Evolutionary conservation across 2,888 invertebrate genomes (phyloP).

Genomic region (Stomorhina lunata): DNA sequence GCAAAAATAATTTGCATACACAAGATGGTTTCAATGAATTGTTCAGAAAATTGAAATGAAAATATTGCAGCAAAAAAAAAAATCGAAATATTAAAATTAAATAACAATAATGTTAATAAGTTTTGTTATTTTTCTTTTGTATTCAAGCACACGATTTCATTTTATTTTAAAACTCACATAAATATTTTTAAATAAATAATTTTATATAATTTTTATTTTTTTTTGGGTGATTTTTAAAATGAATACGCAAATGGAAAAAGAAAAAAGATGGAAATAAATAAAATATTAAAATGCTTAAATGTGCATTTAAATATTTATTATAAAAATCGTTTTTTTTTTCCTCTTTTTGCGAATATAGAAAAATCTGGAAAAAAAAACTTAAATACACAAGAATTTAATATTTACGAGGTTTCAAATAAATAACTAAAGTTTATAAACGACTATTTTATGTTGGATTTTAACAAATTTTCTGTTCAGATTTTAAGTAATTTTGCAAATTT

Average conservation of each 20-base stretch:
- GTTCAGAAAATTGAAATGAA: neutral
- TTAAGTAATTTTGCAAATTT: too few relatives aligned
- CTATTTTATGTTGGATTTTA: too few relatives aligned
- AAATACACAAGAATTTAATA: too few relatives aligned
- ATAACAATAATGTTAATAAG: constrained; percentile 29
- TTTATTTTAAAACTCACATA: neutral
- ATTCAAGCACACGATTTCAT: constrained; percentile 13
- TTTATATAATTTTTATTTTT: constrained; percentile 14
- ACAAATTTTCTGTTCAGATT: too few relatives aligned
- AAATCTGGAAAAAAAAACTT: constrained; percentile 11
- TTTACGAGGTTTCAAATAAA: too few relatives aligned
- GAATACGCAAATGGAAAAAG: too few relatives aligned
- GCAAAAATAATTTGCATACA: constrained; percentile 28
- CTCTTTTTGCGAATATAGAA: neutral
- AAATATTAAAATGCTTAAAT: constrained; percentile 1
- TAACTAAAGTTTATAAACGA: too few relatives aligned
- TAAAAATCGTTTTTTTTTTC: neutral
- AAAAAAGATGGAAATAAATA: neutral
- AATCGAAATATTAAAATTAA: neutral
- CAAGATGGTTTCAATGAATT: neutral
- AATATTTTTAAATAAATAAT: constrained; percentile 42
- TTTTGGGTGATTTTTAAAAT: neutral
- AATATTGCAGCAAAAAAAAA: neutral
- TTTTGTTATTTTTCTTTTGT: neutral
- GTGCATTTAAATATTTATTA: constrained; percentile 11